phyloP scores from a whole-genome alignment of 1,140 invertebrate species.

The Popillia japonica region DNA sequence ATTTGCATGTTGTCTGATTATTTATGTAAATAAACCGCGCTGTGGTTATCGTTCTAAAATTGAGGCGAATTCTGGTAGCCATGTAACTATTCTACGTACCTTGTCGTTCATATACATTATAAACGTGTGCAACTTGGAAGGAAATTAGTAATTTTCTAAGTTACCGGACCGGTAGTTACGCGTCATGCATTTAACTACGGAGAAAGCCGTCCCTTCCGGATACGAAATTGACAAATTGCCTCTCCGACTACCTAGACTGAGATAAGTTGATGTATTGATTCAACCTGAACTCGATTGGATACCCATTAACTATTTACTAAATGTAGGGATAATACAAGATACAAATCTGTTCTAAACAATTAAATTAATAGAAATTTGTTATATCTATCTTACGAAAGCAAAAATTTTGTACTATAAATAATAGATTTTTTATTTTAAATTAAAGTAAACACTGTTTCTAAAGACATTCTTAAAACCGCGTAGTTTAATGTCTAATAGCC shows the following conservation, averaged over 20 bases:
- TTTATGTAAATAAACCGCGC: constrained; percentile 56
- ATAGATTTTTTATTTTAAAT: too few species aligned
- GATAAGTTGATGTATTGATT: constrained; percentile 22
- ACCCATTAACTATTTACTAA: neutral
- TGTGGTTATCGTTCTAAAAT: neutral
- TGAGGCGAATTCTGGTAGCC: neutral
- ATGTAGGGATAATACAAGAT: too few species aligned
- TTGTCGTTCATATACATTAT: constrained; percentile 36
- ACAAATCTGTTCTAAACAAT: too few species aligned
- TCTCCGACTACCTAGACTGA: neutral
- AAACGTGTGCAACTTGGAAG: constrained; percentile 42
- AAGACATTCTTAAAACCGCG: neutral
- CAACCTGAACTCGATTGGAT: constrained; percentile 36
- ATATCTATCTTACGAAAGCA: too few species aligned
- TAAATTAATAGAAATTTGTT: too few species aligned
- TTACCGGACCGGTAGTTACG: constrained; percentile 41
- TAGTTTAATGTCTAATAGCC: too few species aligned
- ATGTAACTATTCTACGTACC: neutral
- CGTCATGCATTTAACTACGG: constrained; percentile 41
- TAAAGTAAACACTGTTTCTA: neutral
- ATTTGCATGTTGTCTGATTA: constrained; percentile 57
- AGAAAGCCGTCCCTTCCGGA: constrained; percentile 1
- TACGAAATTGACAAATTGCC: constrained; percentile 40
- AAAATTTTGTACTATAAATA: too few species aligned
- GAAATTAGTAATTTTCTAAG: constrained; percentile 58